Conservation (phyloP, 2,888 invertebrate genomes). For the Drosophila anomalipes region DNA sequence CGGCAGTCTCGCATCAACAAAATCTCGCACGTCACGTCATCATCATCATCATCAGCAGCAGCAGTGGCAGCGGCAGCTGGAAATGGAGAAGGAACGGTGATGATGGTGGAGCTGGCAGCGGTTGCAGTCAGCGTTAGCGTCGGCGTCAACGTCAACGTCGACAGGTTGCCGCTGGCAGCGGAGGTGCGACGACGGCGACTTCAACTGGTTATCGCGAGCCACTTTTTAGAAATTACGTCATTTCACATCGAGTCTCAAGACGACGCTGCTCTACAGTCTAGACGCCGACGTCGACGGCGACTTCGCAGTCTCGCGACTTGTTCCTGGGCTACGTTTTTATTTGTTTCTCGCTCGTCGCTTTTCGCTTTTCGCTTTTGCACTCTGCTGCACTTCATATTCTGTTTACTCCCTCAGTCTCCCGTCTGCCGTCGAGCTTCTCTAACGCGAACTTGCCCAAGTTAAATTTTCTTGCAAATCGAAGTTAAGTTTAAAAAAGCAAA, state of each 20-base stretch:
- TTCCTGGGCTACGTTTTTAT: constrained; percentile 35
- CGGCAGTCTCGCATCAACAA: constrained; percentile 63
- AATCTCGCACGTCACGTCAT: constrained; percentile 79
- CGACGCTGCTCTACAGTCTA: constrained; percentile 53
- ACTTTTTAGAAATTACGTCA: constrained; percentile 83
- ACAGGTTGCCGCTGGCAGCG: constrained; percentile 70
- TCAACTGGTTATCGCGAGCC: constrained; percentile 74
- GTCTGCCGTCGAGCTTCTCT: not conserved
- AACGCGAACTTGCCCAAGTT: not conserved
- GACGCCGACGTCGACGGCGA: constrained; percentile 41
- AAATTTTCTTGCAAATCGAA: not conserved
- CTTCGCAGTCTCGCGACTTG: constrained; percentile 40
- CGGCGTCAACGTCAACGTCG: constrained; percentile 45
- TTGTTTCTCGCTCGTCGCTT: not conserved
- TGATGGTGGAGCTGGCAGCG: constrained; percentile 6
- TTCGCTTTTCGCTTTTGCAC: constrained; percentile 2
- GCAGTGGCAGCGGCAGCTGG: constrained; percentile 9
- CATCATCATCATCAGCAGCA: constrained; percentile 32
- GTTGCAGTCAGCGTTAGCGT: constrained; percentile 24
- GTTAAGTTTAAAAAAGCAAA: not conserved
- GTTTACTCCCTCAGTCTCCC: constrained; percentile 10
- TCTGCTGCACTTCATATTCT: constrained; percentile 9
- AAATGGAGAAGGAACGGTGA: constrained; percentile 16
- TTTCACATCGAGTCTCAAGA: constrained; percentile 59
- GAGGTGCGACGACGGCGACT: constrained; percentile 58